Evolutionary conservation across 2,797 vertebrate genomes (phyloP).

Genomic region (Myotis vivesi): DNA sequence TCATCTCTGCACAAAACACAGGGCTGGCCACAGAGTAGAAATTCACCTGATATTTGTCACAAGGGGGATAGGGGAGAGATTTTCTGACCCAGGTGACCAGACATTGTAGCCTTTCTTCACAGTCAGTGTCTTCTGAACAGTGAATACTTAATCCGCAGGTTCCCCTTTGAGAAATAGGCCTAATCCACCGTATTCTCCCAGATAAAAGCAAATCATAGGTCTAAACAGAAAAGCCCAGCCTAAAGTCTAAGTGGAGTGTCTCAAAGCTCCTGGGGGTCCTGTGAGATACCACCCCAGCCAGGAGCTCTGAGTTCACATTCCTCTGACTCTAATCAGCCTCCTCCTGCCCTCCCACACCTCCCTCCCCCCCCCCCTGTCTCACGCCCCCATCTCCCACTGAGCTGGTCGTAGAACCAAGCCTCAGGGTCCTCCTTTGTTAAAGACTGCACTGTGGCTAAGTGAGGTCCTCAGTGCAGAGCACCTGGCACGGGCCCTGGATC

Average conservation of each 20-base stretch:
- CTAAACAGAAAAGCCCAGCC: not conserved
- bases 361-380: accelerated
- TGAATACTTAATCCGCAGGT: not conserved
- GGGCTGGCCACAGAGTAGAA: not conserved
- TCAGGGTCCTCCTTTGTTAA: not conserved
- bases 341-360: accelerated
- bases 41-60: not conserved
- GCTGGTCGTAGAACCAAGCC: not conserved
- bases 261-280: not conserved
- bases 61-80: not conserved
- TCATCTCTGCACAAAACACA: not conserved
- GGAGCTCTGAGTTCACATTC: not conserved
- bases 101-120: not conserved
- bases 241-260: not conserved
- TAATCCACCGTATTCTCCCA: not conserved
- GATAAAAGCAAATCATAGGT: not conserved
- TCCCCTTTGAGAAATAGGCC: not conserved
- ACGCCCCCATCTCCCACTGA: not conserved
- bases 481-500: not conserved
- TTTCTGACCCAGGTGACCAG: not conserved
- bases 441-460: not conserved
- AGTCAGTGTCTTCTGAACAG: not conserved
- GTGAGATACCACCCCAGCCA: not conserved
- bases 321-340: not conserved
- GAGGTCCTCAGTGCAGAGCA: not conserved